Evolutionary conservation across 2,888 invertebrate species (phyloP).

Genomic region (Mechanitis messenoides): DNA sequence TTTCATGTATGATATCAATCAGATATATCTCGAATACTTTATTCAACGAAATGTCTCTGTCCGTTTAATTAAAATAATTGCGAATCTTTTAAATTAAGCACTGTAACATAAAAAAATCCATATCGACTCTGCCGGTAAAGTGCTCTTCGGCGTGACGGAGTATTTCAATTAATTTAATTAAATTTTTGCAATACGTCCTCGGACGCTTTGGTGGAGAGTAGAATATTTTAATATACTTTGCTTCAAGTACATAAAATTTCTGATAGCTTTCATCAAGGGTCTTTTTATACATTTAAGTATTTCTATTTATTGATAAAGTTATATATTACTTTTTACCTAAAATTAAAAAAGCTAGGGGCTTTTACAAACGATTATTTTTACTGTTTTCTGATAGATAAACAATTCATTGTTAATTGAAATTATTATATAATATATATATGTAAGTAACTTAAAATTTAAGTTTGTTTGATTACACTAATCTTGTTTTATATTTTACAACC

Average conservation of each 20-base stretch:
- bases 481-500: no score
- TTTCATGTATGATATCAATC: conserved; percentile 13
- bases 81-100: conserved; percentile 29
- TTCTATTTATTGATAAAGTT: no score
- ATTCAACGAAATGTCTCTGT: conserved; percentile 17
- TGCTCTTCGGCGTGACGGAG: conserved; percentile 30
- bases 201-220: conserved; percentile 15
- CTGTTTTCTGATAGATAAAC: no score
- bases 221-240: conserved; percentile 12
- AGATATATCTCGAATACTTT: conserved; percentile 12
- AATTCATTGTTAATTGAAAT: no score
- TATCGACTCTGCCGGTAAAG: conserved; percentile 26
- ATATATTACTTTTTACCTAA: no score
- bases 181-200: conserved; percentile 32
- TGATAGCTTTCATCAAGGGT: neutral
- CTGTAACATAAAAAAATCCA: conserved; percentile 18
- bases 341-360: no score
- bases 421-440: no score
- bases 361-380: no score
- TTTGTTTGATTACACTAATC: no score
- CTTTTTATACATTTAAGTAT: neutral
- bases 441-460: no score
- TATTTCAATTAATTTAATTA: conserved; percentile 36
- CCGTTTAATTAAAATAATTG: conserved; percentile 29
- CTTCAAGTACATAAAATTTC: conserved; percentile 1